These are phyloP conservation scores for Gallirallus australis DNA, from an alignment of 2,797 vertebrate species.

Conservation along the genomic window DNA sequence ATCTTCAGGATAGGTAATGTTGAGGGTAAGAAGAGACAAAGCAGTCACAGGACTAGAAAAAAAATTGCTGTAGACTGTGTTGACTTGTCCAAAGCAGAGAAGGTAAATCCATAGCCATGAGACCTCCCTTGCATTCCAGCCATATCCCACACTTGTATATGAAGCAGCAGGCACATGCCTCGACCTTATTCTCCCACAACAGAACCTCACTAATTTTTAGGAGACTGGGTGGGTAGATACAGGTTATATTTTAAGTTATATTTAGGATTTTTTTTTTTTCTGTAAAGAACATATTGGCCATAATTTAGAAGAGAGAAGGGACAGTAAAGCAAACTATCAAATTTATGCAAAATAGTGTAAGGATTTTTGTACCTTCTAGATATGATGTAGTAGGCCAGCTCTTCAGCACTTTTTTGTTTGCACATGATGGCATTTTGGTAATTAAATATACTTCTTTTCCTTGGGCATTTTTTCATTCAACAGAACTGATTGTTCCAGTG, in stretches of 20 bases:
- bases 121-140: not conserved
- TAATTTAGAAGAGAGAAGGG: not conserved
- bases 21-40: not conserved
- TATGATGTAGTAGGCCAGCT: not conserved
- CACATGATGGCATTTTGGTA: conserved; percentile 37
- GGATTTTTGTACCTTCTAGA: conserved; percentile 28
- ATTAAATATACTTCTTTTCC: conserved; percentile 57
- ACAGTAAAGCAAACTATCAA: not conserved
- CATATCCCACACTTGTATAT: not conserved
- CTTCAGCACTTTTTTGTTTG: conserved; percentile 33
- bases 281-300: not conserved
- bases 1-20: not conserved
- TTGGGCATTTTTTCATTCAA: conserved; percentile 57
- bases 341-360: conserved; percentile 7
- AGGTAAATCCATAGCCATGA: not conserved
- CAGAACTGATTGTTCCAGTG: conserved; percentile 26
- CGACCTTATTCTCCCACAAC: not conserved
- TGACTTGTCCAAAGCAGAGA: not conserved
- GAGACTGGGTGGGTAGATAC: not conserved
- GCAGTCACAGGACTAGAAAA: not conserved
- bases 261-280: not conserved
- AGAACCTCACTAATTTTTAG: not conserved
- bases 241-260: not conserved
- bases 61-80: not conserved
- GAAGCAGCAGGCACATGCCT: not conserved